A percentile compares a stretch with the other conserved stretches of the same genome.
These are phyloP conservation scores for Leptobrachium leishanense DNA, from an alignment of 2,113 vertebrate genomes.

Conservation along the genomic window DNA sequence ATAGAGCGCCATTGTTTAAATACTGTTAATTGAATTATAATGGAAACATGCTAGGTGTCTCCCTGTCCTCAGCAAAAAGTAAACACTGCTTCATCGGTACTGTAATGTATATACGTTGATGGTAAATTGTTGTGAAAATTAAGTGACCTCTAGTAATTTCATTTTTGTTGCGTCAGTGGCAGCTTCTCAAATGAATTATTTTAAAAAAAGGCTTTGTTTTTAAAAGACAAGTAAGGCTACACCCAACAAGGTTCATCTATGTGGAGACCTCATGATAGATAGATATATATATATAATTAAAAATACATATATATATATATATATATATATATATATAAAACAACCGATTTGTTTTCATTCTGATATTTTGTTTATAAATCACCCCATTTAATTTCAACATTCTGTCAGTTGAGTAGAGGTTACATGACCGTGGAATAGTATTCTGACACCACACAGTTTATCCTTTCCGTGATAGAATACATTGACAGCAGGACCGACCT, in stretches of 20 bases:
- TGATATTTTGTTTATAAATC: slow-evolving; percentile 60
- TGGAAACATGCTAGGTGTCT: slow-evolving; percentile 81
- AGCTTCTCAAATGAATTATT: slow-evolving; percentile 83
- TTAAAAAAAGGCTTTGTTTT: slow-evolving; percentile 69
- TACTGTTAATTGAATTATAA: slow-evolving; percentile 88
- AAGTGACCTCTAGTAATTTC: slow-evolving; percentile 77
- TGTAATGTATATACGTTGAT: slow-evolving; percentile 87
- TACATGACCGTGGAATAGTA: slow-evolving; percentile 58
- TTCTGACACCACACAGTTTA: slow-evolving; percentile 28
- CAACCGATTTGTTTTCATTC: slow-evolving; percentile 58
- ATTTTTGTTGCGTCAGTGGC: slow-evolving; percentile 88
- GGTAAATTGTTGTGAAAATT: slow-evolving; percentile 85
- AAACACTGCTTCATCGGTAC: slow-evolving; percentile 88
- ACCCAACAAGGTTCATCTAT: slow-evolving; percentile 67
- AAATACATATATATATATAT: slow-evolving; percentile 58
- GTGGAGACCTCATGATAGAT: slow-evolving; percentile 69
- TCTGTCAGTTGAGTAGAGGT: slow-evolving; percentile 64
- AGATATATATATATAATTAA: slow-evolving; percentile 46
- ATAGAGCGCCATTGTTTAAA: slow-evolving; percentile 96
- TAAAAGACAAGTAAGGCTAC: slow-evolving; percentile 61
- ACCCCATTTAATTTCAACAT: slow-evolving; percentile 60
- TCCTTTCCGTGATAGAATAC: slow-evolving; percentile 56
- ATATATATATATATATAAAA: slow-evolving; percentile 49
- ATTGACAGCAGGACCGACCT: slow-evolving; percentile 59
- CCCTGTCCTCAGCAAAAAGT: slow-evolving; percentile 89